Conservation (phyloP, 2,888 invertebrate genomes). For the Atethmia centrago region DNA sequence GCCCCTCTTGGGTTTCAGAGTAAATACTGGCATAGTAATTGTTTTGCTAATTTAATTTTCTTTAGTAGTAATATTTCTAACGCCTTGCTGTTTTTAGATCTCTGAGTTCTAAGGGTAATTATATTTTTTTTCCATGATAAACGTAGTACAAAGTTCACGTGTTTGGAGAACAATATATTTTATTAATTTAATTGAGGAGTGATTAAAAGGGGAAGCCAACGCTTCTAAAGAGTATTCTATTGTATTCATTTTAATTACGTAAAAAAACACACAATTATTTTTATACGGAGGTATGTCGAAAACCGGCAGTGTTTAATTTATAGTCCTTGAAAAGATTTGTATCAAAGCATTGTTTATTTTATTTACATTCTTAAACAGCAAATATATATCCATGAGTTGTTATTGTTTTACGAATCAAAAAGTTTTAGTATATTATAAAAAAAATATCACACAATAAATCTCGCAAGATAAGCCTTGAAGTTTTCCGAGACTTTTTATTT, state of each 20-base stretch:
- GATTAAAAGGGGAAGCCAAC: background rate
- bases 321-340: constrained; percentile 14
- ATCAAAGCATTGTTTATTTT: constrained; percentile 19
- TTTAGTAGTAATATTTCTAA: constrained; percentile 8
- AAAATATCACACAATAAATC: background rate
- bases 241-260: background rate
- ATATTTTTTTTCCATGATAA: background rate
- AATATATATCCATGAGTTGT: background rate
- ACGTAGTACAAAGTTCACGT: background rate
- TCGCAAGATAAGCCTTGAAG: background rate
- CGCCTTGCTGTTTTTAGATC: background rate
- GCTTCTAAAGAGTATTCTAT: no score
- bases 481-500: background rate
- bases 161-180: background rate
- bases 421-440: background rate
- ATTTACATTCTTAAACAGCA: background rate
- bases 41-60: constrained; percentile 11
- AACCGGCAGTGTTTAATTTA: background rate
- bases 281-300: background rate
- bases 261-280: background rate
- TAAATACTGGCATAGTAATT: background rate
- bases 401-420: background rate
- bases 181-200: background rate
- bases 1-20: background rate
- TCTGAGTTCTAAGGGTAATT: background rate